Base-by-base conservation (phyloP, 2,888 invertebrate genomes). In the Andrena chrysosceles region DNA sequence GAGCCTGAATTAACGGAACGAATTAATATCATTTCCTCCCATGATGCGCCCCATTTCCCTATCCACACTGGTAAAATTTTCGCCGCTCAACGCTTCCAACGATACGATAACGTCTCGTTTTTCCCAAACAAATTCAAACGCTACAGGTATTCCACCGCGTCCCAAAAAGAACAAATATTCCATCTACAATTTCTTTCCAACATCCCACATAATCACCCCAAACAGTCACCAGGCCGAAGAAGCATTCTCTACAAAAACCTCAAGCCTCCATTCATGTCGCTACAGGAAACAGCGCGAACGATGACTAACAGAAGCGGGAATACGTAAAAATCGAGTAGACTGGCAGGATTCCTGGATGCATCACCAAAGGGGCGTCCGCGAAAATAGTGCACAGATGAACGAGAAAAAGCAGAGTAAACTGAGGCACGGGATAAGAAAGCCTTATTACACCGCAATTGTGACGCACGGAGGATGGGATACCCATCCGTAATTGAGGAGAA, bases 21-120 rank as follows among this genome's bases (percentile, higher is more conserved):
- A 72, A 76, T 83, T 81, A 83, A 83, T 82, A 82, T 63, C 67
- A 68, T 81, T 68, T 72, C 59, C 64, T 63, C 52, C 42, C 31
- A 20, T 48, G 10, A 20, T 64, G 1, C 52, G 20, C 70, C 69
- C 49, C 64, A 64, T 62, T 76, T 52, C 56, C 3, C 33, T 16
- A 10, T 16, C 1, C 16, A 8, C 48, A 10, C 23, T 13, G 2
- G 16, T 10, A 8, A 54, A 62, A 63, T 71, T 42, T 42, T 13
- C 42, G 2, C 29, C 29, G 42, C 29, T 70, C 49, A 0, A 5
- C 26, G 42, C 4, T 70, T 6, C 10, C 20, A 20, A 48, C 5
- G n/a, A 72, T 52, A 52, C 16, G 1, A 23, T 10, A 23, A 13
- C 56, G 10, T 10, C 20, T 52, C 6, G 52, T 20, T 20, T 52